Evolutionary conservation across 2,888 invertebrate species (phyloP), one percentile per base, ranked within the genome.

Genomic region (Acrobasis consociella): DNA sequence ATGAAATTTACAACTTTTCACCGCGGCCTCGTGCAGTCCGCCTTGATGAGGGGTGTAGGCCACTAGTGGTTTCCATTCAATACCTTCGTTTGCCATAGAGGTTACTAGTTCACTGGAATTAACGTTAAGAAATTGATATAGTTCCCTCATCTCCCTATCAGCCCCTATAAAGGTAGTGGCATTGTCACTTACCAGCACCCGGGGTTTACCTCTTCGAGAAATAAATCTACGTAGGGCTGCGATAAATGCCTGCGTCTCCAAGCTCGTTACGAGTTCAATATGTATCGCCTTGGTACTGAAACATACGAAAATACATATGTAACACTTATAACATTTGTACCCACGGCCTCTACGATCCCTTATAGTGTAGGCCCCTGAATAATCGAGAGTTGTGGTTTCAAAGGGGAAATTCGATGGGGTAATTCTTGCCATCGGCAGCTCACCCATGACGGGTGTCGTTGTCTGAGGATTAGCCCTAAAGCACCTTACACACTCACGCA

Each of bases 1-100:
- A 50, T 64, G 60, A 37, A 16, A 64, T 60, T 64, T 64, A 15
- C 60, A 60, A 17, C 39, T 22, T 42, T 64, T 64, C n/a, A 64
- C 58, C 0, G 60, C 60, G 1, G 42, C 39, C n/a, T 64, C 64
- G 1, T 38, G 46, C 1, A 64, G 15, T 38, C 49, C 50, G 15
- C 50, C 50, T n/a, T n/a, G n/a, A n/a, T n/a, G n/a, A n/a, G n/a
- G n/a, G n/a, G n/a, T n/a, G n/a, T n/a, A n/a, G n/a, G n/a, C n/a
- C n/a, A n/a, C n/a, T n/a, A n/a, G n/a, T n/a, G n/a, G n/a, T n/a
- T n/a, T n/a, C n/a, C n/a, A n/a, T n/a, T n/a, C n/a, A n/a, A n/a
- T n/a, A n/a, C n/a, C 50, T 50, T 50, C 50, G 16, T 50, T 16
- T 50, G 50, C 50, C 1, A 9, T 7, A 5, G 9, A 50, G 1